Conservation (phyloP, 37 sponge, comb jelly and placozoan species). For the Ianthella basta region DNA sequence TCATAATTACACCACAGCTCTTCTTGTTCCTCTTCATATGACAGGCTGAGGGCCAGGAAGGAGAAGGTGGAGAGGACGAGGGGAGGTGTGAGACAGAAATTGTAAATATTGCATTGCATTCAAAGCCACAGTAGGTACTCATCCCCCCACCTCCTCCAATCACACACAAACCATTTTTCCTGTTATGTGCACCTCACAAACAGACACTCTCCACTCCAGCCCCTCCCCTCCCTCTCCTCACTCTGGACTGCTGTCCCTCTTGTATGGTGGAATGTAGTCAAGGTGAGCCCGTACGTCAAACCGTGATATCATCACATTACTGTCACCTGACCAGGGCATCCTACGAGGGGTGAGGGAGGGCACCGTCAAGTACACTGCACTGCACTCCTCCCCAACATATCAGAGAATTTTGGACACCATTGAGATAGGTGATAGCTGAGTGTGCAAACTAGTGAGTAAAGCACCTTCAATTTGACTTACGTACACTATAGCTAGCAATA, state of each 20-base stretch:
- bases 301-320: conserved; percentile 72
- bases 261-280: conserved; percentile 78
- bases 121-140: no score
- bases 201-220: no score
- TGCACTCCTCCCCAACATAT: neutral
- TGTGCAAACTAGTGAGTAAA: no score
- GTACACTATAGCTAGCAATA: no score
- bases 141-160: no score
- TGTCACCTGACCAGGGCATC: conserved; percentile 91
- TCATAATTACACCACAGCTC: conserved; percentile 86
- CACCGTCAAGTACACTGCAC: neutral
- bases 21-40: conserved; percentile 45
- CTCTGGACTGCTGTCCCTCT: conserved; percentile 43
- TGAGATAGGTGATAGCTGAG: neutral
- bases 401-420: neutral
- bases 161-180: no score
- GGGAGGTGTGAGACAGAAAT: no score
- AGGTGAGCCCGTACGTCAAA: conserved; percentile 92
- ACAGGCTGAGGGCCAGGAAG: conserved; percentile 20
- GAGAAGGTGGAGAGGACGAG: no score
- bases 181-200: no score
- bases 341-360: conserved; percentile 31
- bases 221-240: conserved; percentile 19
- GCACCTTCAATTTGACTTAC: no score
- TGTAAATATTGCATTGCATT: no score